These are phyloP conservation scores for Poecilia gillii DNA, from an alignment of 2,797 vertebrate genomes.

Conservation along the genomic window DNA sequence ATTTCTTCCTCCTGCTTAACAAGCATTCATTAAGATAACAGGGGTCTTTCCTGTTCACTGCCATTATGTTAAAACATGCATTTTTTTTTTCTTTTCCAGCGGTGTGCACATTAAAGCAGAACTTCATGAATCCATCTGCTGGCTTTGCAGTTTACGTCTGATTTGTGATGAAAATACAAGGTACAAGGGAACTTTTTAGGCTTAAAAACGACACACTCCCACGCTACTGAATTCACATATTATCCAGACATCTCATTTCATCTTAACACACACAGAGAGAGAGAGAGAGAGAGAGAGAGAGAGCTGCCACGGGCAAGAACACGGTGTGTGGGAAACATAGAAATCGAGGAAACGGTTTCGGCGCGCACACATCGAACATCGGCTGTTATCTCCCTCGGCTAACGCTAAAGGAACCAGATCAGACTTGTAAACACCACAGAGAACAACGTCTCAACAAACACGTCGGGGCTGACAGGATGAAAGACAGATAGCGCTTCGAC, in stretches of 20 bases:
- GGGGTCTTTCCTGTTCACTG: constrained; percentile 29
- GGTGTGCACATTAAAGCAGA: constrained; percentile 38
- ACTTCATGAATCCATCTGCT: constrained; percentile 32
- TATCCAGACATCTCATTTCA: constrained; percentile 9
- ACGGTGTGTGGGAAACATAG: constrained; percentile 28
- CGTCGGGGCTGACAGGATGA: constrained; percentile 53
- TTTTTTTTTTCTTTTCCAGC: not conserved
- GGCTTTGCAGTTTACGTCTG: constrained; percentile 31
- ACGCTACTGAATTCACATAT: constrained; percentile 26
- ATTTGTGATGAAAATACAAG: constrained; percentile 27
- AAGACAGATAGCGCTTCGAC: constrained; percentile 61
- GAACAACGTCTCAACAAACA: constrained; percentile 59
- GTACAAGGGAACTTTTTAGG: constrained; percentile 5
- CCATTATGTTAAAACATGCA: constrained; percentile 32
- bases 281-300: not conserved
- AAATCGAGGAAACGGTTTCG: constrained; percentile 49
- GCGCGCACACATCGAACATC: constrained; percentile 39
- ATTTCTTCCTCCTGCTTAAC: constrained; percentile 30
- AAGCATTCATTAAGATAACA: constrained; percentile 44
- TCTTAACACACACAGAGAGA: not conserved
- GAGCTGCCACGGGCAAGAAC: constrained; percentile 20
- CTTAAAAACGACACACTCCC: constrained; percentile 19
- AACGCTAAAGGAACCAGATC: constrained; percentile 66
- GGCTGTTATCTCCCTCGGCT: constrained; percentile 61
- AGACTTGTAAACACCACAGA: constrained; percentile 49